Base-by-base conservation (phyloP, 2,113 vertebrate species). In the Centropus bengalensis region DNA sequence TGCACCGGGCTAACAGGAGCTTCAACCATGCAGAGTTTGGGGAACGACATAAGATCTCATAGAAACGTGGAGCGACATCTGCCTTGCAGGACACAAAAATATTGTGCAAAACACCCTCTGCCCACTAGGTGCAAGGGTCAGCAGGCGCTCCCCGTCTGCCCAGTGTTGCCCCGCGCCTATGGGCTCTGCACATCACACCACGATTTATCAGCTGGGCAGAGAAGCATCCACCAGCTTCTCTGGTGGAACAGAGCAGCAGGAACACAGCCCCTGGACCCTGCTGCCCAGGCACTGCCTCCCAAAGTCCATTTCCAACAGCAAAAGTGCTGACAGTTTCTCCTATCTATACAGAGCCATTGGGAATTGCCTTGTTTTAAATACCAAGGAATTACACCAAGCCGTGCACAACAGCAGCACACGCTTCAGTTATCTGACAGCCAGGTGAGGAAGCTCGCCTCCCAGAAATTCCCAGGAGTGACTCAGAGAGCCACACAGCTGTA, bases 341-440 rank as follows among this genome's bases (percentile, higher is more conserved):
- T 10, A 6, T 18, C 63, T 14, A 44, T 44, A 8, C 11, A 19
- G n/a, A 12, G 33, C 49, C 5, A 10, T 7, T 70, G 51, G 44
- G 45, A 58, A 24, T 1, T 18, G 49, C 30, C 17, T 36, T 17
- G 30, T 36, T 63, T 54, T 22, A 49, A 64, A 44, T 8, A 10
- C 30, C 5, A 19, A 17, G 38, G 56, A 58, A 52, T 22, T 26
- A 30, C n/a, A 3, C 28, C 7, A 54, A 26, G 21, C 38, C 49
- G 7, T 0, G 10, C 8, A 30, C 27, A 28, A 30, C 49, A 30
- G 70, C 0, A 16, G 44, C 6, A 2, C 28, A 30, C 44, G 2
- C 14, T 8, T 7, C 70, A 3, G 8, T 60, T 23, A 27, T 42
- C 73, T 60, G 67, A 27, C 20, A 20, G 75, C 6, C 38, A 68